Percentiles rank a stretch among this genome's conserved stretches.
These are phyloP conservation scores for Bryconaethiops microstoma DNA, from an alignment of 2,797 vertebrate species.

Conservation along the genomic window DNA sequence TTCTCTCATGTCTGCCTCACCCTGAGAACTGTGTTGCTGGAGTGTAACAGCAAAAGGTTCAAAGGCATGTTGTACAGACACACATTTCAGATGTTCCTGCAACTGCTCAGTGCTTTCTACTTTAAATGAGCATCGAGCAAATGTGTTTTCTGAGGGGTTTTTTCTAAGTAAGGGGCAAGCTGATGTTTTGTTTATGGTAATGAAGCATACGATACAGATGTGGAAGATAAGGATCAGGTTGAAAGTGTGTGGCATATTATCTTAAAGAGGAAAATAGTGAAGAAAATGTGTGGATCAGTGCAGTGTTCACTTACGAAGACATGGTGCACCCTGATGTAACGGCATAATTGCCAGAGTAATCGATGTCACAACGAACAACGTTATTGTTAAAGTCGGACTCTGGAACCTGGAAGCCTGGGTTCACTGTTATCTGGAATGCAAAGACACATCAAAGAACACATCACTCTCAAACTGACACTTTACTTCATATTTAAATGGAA, in stretches of 20 bases:
- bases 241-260: not conserved
- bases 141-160: not conserved
- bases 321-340: constrained; percentile 76
- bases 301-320: constrained; percentile 67
- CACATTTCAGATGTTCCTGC: too few species aligned
- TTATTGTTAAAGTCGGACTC: constrained; percentile 85
- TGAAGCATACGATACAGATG: not conserved
- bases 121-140: too few species aligned
- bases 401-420: constrained; percentile 78
- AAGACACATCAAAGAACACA: not conserved
- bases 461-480: not conserved
- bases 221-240: not conserved
- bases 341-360: constrained; percentile 77
- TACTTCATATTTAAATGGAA: not conserved
- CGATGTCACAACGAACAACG: constrained; percentile 77
- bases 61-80: not conserved
- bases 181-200: not conserved
- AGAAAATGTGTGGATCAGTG: not conserved
- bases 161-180: not conserved
- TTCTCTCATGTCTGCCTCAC: too few species aligned
- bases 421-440: constrained; percentile 78
- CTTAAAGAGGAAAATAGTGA: not conserved
- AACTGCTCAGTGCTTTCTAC: too few species aligned
- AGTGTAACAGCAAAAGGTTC: not conserved
- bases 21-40: not conserved